phyloP scores from a whole-genome alignment of 2,888 invertebrate species.

The Agriopis aurantiaria region DNA sequence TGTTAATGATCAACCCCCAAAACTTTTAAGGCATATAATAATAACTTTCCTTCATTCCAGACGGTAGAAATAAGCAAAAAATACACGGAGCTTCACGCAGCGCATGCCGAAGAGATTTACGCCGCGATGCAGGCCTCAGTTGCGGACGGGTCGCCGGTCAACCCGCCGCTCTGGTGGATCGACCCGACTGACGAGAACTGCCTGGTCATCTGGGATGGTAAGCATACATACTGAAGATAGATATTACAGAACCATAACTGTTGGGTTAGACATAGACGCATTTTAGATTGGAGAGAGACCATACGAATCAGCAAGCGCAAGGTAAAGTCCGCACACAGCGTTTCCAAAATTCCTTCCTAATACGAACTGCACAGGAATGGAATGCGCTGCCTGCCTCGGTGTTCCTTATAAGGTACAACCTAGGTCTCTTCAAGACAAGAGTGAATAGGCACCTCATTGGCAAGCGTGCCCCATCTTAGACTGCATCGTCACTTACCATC shows the following conservation, averaged over 20 bases:
- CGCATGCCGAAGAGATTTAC: conserved; percentile 87
- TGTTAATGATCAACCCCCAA: no score
- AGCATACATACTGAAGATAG: conserved; percentile 34
- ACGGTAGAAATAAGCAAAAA: conserved; percentile 88
- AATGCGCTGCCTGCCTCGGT: no score
- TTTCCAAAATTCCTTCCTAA: no score
- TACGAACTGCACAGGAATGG: no score
- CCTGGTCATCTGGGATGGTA: conserved; percentile 86
- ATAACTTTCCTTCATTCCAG: conserved; percentile 59
- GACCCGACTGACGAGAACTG: conserved; percentile 89
- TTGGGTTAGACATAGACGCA: background rate
- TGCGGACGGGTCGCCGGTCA: conserved; percentile 89
- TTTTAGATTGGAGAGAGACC: no score
- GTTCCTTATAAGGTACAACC: no score
- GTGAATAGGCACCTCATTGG: no score
- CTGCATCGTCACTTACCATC: no score
- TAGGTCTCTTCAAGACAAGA: no score
- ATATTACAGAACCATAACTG: background rate
- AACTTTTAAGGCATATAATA: no score
- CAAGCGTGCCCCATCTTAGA: no score
- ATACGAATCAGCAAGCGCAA: no score
- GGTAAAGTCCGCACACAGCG: background rate
- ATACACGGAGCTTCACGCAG: conserved; percentile 88
- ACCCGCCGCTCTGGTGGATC: conserved; percentile 95
- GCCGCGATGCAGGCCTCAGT: conserved; percentile 87